phyloP scores from a whole-genome alignment of 1,140 invertebrate species.

The Alviniconcha marisindica region DNA sequence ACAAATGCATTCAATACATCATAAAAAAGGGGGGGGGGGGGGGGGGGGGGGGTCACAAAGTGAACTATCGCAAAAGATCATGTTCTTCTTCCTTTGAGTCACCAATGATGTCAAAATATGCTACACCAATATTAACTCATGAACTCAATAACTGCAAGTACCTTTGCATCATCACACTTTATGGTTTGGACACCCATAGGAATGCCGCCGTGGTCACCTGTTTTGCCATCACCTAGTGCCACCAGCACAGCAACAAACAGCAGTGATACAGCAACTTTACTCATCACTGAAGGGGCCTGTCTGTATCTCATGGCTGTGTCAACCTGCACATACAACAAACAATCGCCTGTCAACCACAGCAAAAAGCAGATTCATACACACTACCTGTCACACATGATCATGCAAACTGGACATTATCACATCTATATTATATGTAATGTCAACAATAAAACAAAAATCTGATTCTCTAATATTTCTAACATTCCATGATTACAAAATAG shows the following conservation, averaged over 20 bases:
- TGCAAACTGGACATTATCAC: neutral
- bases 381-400: neutral
- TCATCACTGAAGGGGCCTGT: too few relatives aligned
- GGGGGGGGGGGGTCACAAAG: too few relatives aligned
- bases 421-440: too few relatives aligned
- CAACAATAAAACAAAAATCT: too few relatives aligned
- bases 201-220: constrained; percentile 30
- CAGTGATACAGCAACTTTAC: neutral
- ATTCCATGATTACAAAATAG: too few relatives aligned
- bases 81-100: too few relatives aligned
- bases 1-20: too few relatives aligned
- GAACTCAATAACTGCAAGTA: constrained; percentile 22
- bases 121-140: too few relatives aligned
- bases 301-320: neutral
- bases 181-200: constrained; percentile 39
- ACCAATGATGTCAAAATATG: too few relatives aligned
- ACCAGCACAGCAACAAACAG: neutral
- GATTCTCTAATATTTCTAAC: too few relatives aligned
- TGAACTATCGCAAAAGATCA: too few relatives aligned
- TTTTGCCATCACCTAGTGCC: neutral
- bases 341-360: neutral
- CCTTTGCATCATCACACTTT: constrained; percentile 48
- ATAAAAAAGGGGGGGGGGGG: too few relatives aligned
- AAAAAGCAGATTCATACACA: neutral
- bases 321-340: neutral